These are phyloP conservation scores for Toxotes jaculatrix DNA, from an alignment of 2,113 vertebrate genomes.

Conservation along the genomic window DNA sequence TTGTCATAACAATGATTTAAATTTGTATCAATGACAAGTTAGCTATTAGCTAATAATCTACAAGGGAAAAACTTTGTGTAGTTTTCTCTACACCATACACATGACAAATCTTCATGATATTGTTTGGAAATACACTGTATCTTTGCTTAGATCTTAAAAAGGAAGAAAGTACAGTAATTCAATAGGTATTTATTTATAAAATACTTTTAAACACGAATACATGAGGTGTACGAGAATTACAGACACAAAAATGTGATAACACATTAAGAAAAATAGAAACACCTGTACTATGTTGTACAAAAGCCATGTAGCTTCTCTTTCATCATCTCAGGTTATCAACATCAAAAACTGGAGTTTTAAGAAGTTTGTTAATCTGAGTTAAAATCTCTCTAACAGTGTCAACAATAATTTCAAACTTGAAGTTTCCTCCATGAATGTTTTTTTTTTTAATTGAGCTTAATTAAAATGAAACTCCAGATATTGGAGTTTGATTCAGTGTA, in stretches of 20 bases:
- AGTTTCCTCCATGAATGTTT: background rate
- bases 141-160: background rate
- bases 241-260: background rate
- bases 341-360: background rate
- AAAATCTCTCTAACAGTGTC: background rate
- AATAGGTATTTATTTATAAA: background rate
- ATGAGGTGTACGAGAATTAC: background rate
- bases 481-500: background rate
- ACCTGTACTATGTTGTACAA: background rate
- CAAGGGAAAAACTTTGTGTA: rapidly evolving
- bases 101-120: background rate
- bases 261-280: background rate
- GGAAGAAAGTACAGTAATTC: background rate
- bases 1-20: background rate
- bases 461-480: no score
- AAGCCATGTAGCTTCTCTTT: background rate
- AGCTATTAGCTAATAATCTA: background rate
- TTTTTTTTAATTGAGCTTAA: background rate
- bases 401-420: background rate
- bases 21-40: background rate
- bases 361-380: background rate
- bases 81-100: background rate
- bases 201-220: background rate
- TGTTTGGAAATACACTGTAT: background rate
- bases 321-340: background rate